phyloP scores from a whole-genome alignment of 2,797 vertebrate genomes.

The Hybognathus amarus region DNA sequence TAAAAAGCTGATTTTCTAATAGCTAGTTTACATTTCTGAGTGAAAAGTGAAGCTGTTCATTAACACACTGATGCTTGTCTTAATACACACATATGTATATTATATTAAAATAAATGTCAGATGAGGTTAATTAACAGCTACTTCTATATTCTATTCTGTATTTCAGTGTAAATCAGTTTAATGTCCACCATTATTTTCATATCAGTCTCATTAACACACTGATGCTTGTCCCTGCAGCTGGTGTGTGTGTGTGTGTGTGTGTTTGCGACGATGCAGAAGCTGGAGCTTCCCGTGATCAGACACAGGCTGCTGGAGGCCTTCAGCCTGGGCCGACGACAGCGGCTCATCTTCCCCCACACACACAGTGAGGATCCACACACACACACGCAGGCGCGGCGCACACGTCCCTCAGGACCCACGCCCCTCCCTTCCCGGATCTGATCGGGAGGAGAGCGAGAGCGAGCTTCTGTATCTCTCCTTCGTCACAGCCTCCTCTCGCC shows the following conservation, averaged over 20 bases:
- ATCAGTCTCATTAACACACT: neutral
- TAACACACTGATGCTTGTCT: too few relatives aligned
- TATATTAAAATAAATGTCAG: too few relatives aligned
- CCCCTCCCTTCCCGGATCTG: constrained; percentile 71
- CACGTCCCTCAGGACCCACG: constrained; percentile 74
- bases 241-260: constrained; percentile 12
- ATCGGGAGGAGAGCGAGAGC: constrained; percentile 56
- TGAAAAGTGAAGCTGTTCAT: too few relatives aligned
- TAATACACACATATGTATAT: too few relatives aligned
- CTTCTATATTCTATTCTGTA: too few relatives aligned
- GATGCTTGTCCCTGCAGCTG: constrained; percentile 2
- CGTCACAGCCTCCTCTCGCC: constrained; percentile 70
- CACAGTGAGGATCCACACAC: constrained; percentile 72
- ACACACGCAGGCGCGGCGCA: constrained; percentile 67
- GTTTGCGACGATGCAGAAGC: constrained; percentile 57
- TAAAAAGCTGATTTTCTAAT: too few relatives aligned
- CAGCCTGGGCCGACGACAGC: constrained; percentile 63
- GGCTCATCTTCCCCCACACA: constrained; percentile 66
- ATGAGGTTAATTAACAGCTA: neutral
- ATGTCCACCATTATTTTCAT: too few relatives aligned
- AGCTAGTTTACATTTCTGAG: too few relatives aligned
- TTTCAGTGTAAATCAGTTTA: neutral
- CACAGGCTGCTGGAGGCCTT: constrained; percentile 50
- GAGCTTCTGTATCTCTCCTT: constrained; percentile 69
- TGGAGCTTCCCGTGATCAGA: constrained; percentile 64